Evolutionary conservation across 1,140 invertebrate genomes (phyloP).

Genomic region (Seison nebaliae): DNA sequence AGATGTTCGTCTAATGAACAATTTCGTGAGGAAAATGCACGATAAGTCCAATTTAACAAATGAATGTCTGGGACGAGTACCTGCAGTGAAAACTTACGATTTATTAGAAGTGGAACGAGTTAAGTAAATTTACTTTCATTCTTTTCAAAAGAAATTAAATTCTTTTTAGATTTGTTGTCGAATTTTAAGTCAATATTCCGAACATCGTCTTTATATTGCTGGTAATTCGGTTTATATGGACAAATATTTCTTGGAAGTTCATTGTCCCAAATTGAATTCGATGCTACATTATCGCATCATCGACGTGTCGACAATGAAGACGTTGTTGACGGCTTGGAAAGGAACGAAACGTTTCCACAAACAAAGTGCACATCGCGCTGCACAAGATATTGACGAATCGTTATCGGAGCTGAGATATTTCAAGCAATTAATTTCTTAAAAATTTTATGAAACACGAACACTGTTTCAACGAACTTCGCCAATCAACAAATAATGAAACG

Average conservation of each 20-base stretch:
- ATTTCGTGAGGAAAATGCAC: too few relatives aligned
- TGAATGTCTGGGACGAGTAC: too few relatives aligned
- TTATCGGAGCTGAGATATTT: conserved; percentile 52
- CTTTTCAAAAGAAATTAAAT: background rate
- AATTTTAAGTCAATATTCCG: too few relatives aligned
- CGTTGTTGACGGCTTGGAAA: conserved; percentile 36
- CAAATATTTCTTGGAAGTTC: conserved; percentile 21
- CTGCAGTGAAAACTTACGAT: too few relatives aligned
- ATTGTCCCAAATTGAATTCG: conserved; percentile 31
- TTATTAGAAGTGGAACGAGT: too few relatives aligned
- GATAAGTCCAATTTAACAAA: too few relatives aligned
- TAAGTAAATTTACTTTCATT: background rate
- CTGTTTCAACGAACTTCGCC: too few relatives aligned
- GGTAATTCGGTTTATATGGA: conserved; percentile 71
- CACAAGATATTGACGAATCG: conserved; percentile 58
- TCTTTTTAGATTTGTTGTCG: background rate
- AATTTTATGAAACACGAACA: too few relatives aligned
- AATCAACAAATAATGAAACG: too few relatives aligned
- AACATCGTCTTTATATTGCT: too few relatives aligned
- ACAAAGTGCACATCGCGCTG: conserved; percentile 29
- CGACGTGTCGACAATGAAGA: conserved; percentile 67
- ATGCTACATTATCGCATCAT: conserved; percentile 72
- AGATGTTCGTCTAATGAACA: too few relatives aligned
- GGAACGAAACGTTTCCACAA: background rate
- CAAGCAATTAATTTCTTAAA: too few relatives aligned